Evolutionary conservation across 35 echinoderm and acorn worm genomes (phyloP).

Genomic region (Stichopus chloronotus): DNA sequence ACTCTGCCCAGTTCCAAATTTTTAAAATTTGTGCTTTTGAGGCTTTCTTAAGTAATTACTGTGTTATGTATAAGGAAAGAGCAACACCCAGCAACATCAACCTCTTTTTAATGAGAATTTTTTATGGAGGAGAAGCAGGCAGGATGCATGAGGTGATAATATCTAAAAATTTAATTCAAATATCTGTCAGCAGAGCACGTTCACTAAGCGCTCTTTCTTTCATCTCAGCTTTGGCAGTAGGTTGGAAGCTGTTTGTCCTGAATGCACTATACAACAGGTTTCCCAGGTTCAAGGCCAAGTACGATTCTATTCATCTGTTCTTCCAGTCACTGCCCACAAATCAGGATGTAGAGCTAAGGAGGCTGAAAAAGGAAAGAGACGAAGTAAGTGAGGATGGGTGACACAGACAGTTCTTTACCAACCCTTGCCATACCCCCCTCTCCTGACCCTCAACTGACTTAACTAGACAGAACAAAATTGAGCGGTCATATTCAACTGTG

Average conservation of each 20-base stretch:
- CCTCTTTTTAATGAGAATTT: no score
- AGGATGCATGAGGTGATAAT: not conserved
- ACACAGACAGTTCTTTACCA: not conserved
- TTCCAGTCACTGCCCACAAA: slow-evolving; percentile 46
- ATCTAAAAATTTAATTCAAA: not conserved
- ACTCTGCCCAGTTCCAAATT: no score
- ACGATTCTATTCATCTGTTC: slow-evolving; percentile 35
- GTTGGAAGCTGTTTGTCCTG: slow-evolving; percentile 54
- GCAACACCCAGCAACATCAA: no score
- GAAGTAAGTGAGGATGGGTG: not conserved
- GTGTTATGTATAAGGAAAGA: no score
- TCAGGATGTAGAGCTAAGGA: not conserved
- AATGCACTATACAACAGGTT: slow-evolving; percentile 52
- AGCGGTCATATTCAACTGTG: not conserved
- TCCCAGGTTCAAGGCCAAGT: slow-evolving; percentile 52
- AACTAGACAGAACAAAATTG: not conserved
- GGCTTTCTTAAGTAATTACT: no score
- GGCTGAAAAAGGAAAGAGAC: not conserved
- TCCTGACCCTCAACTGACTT: not conserved
- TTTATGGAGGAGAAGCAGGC: no score
- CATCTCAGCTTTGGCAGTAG: slow-evolving; percentile 44
- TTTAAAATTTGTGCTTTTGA: no score
- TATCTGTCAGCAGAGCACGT: not conserved
- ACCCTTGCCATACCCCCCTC: not conserved
- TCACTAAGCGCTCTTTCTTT: not conserved